Percentiles rank a stretch among this genome's conserved stretches.
Conservation (phyloP, 2,888 invertebrate genomes). For the Tubulanus polymorphus region DNA sequence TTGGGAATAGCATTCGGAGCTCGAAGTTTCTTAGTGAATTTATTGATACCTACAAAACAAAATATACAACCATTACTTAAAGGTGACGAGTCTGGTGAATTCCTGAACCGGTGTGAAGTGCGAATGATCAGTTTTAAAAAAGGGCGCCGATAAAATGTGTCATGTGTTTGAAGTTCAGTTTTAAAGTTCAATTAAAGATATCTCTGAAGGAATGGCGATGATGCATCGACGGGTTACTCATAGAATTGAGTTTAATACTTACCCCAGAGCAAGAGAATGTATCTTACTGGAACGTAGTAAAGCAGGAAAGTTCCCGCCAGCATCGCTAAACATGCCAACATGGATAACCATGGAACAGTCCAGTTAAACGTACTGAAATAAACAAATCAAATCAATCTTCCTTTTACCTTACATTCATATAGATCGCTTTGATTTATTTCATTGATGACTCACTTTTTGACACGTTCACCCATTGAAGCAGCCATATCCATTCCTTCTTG, state of each 20-base stretch:
- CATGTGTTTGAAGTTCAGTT: no score
- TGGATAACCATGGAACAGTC: conserved; percentile 92
- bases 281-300: conserved; percentile 83
- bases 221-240: no score
- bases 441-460: conserved; percentile 75
- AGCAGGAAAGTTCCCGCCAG: conserved; percentile 71
- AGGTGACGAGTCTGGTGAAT: no score
- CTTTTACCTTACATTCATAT: no score
- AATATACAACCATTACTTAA: no score
- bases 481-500: conserved; percentile 93
- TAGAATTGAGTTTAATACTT: conserved; percentile 23
- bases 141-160: no score
- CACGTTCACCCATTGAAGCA: conserved; percentile 87
- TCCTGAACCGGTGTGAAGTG: no score
- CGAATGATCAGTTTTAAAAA: no score
- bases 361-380: conserved; percentile 87
- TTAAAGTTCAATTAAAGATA: no score
- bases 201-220: no score
- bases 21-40: conserved; percentile 88
- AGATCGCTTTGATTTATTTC: background rate
- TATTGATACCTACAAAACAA: conserved; percentile 69
- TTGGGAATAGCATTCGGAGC: conserved; percentile 93
- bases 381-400: no score
- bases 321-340: conserved; percentile 79
- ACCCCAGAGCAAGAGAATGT: conserved; percentile 89